A percentile compares a stretch with the other conserved stretches of the same genome.
phyloP scores from a whole-genome alignment of 2,113 vertebrate species.

The Lasiurus cinereus region DNA sequence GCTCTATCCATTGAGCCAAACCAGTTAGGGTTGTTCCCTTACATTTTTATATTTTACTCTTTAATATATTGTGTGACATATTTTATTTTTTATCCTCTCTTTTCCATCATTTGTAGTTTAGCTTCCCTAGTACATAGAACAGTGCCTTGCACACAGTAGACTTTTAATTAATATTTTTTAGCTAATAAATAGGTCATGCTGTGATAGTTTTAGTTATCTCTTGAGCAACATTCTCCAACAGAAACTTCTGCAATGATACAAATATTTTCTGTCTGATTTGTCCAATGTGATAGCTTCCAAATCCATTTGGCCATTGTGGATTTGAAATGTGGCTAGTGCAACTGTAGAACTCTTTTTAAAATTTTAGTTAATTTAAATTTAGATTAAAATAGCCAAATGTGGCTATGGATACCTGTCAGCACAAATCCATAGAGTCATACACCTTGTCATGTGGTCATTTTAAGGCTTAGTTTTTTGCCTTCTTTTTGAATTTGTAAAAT shows the following conservation, averaged over 20 bases:
- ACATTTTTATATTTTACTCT: not conserved
- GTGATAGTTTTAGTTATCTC: not conserved
- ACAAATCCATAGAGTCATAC: not conserved
- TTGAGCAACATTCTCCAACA: not conserved
- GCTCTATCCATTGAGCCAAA: too few relatives aligned
- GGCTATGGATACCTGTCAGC: not conserved
- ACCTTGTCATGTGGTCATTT: not conserved
- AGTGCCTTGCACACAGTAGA: not conserved
- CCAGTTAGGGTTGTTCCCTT: too few relatives aligned
- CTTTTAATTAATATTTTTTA: slow-evolving; percentile 39
- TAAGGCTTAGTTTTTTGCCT: not conserved
- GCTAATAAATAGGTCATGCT: not conserved
- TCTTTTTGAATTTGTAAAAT: not conserved
- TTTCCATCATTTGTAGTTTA: not conserved
- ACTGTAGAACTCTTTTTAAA: not conserved
- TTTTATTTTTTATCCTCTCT: slow-evolving; percentile 30
- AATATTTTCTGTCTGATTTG: not conserved
- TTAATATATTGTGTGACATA: not conserved
- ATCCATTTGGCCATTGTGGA: not conserved
- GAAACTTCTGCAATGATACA: not conserved
- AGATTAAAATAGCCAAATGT: not conserved
- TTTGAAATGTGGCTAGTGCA: not conserved
- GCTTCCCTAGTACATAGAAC: not conserved
- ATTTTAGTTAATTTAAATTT: slow-evolving; percentile 38
- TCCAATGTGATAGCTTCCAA: not conserved